Conservation (phyloP, 1,140 invertebrate genomes). For the Macrotrachela quadricornifera region DNA sequence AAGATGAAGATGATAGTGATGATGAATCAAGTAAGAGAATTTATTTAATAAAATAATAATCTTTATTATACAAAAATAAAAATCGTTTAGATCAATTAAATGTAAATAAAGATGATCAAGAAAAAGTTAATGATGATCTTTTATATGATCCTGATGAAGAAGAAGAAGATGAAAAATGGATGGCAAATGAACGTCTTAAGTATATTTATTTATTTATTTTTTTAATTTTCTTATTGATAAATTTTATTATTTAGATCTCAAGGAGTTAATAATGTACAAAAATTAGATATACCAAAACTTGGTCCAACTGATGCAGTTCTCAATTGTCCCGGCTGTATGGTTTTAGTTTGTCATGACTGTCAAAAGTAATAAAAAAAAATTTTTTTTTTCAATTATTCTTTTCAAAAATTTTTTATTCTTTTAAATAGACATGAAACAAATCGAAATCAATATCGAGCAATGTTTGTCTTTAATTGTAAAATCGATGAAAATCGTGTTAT, state of each 20-base stretch:
- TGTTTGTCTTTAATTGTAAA: conserved; percentile 43
- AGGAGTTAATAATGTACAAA: no score
- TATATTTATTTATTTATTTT: background rate
- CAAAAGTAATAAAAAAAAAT: conserved; percentile 35
- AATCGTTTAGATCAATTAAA: background rate
- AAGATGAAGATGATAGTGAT: conserved; percentile 1
- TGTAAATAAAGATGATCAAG: background rate
- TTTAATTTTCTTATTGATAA: no score
- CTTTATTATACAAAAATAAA: background rate
- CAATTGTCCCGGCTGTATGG: conserved; percentile 43
- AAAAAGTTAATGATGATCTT: conserved; percentile 1
- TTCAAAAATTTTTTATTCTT: conserved; percentile 8
- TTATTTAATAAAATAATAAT: no score
- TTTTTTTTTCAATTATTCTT: background rate
- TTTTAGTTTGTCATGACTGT: conserved; percentile 39
- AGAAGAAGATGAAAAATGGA: conserved; percentile 5
- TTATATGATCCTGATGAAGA: conserved; percentile 7
- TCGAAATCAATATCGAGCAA: conserved; percentile 40
- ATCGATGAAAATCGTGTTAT: conserved; percentile 17
- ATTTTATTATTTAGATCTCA: no score
- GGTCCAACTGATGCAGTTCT: conserved; percentile 35
- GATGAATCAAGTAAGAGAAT: background rate
- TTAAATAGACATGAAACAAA: conserved; percentile 36
- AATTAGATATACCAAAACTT: background rate
- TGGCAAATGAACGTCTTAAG: background rate